phyloP scores from a whole-genome alignment of 1,140 invertebrate genomes.

The Helicoverpa zea region DNA sequence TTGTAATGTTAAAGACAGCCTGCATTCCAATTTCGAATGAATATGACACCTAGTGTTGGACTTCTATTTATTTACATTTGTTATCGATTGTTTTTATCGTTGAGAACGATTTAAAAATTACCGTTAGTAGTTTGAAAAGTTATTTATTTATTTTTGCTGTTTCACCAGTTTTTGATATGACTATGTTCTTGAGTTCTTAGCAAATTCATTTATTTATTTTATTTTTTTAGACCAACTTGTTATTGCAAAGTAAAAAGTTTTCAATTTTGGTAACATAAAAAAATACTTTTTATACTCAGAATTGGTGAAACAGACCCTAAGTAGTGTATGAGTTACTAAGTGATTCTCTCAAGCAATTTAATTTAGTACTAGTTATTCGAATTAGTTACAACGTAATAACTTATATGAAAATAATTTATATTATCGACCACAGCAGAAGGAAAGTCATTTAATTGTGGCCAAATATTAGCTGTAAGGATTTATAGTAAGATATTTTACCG shows the following conservation, averaged over 20 bases:
- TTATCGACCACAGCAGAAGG: constrained; percentile 44
- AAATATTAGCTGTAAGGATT: constrained; percentile 44
- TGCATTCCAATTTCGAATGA: constrained; percentile 47
- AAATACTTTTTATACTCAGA: background rate
- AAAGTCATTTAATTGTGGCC: constrained; percentile 53
- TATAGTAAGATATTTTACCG: constrained; percentile 43
- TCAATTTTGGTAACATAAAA: background rate
- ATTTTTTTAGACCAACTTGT: no score
- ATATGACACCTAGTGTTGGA: constrained; percentile 35
- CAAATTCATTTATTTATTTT: no score
- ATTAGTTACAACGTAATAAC: constrained; percentile 33
- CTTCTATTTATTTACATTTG: constrained; percentile 45
- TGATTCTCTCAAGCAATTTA: constrained; percentile 38
- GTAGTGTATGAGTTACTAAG: constrained; percentile 29
- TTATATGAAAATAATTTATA: constrained; percentile 25
- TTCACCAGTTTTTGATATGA: constrained; percentile 1
- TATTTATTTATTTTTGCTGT: constrained; percentile 10
- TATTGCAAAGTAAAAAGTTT: no score
- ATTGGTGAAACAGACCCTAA: constrained; percentile 25
- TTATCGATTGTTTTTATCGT: constrained; percentile 60
- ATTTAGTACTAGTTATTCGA: constrained; percentile 29
- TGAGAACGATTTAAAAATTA: constrained; percentile 65
- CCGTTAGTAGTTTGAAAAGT: background rate
- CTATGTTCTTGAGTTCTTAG: background rate
- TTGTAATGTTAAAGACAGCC: constrained; percentile 42